Conservation (phyloP, 2,797 vertebrate genomes). For the Malurus leucopterus region DNA sequence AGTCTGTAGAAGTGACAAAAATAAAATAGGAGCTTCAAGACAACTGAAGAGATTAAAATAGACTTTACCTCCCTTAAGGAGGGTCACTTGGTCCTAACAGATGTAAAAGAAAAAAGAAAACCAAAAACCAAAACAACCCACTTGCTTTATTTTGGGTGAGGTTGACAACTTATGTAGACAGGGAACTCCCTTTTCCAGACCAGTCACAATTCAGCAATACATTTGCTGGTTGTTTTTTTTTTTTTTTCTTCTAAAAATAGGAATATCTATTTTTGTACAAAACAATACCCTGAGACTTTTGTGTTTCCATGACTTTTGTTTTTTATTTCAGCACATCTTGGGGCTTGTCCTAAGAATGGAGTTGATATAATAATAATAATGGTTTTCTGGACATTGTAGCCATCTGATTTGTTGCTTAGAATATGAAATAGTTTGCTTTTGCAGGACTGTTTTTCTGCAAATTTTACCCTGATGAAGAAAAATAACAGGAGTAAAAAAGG, state of each 20-base stretch:
- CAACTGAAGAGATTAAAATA: background rate
- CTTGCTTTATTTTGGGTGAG: background rate
- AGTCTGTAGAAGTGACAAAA: background rate
- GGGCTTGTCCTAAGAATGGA: background rate
- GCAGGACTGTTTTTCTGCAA: background rate
- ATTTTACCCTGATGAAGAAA: background rate
- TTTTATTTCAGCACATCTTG: background rate
- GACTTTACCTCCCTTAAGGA: background rate
- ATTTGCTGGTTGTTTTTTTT: background rate
- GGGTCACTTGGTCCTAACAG: background rate
- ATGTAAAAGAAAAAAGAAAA: background rate
- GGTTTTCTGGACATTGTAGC: background rate
- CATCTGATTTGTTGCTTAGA: background rate
- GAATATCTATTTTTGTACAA: background rate
- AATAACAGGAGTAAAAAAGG: background rate
- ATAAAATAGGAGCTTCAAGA: background rate
- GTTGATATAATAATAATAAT: background rate
- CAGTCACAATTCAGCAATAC: background rate
- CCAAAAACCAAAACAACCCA: background rate
- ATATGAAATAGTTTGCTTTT: background rate
- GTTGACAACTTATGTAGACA: background rate
- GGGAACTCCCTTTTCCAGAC: conserved; percentile 27
- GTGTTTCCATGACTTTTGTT: conserved; percentile 11
- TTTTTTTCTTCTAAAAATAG: background rate
- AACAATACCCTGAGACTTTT: conserved; percentile 1